phyloP scores from a whole-genome alignment of 2,113 vertebrate species.

The Apaloderma vittatum region DNA sequence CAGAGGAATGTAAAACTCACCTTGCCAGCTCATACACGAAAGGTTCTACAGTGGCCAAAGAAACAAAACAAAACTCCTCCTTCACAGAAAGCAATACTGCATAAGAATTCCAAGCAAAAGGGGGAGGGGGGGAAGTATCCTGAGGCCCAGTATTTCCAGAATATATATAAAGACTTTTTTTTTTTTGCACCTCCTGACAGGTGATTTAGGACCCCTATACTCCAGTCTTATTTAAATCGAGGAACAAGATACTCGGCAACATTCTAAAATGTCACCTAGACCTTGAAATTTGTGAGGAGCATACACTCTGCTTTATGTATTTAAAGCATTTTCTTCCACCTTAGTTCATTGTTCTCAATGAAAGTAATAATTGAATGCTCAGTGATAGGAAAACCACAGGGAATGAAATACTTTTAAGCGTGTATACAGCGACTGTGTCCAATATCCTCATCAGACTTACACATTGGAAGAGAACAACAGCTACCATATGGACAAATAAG shows the following conservation, averaged over 20 bases:
- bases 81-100: not conserved
- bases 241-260: not conserved
- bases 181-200: not conserved
- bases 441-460: slow-evolving; percentile 75
- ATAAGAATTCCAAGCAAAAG: not conserved
- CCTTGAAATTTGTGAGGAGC: fast-evolving
- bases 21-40: slow-evolving; percentile 11
- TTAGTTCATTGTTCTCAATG: slow-evolving; percentile 17
- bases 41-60: not conserved
- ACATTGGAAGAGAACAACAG: slow-evolving; percentile 82
- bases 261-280: not conserved
- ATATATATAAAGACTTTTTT: not conserved
- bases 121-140: not conserved
- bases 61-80: not conserved
- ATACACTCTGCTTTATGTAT: not conserved
- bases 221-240: not conserved
- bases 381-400: slow-evolving; percentile 39
- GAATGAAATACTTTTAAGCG: slow-evolving; percentile 26
- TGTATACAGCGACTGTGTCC: slow-evolving; percentile 62
- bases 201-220: not conserved
- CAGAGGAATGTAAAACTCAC: slow-evolving; percentile 12
- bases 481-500: slow-evolving; percentile 81
- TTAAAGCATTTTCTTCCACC: not conserved
- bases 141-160: not conserved
- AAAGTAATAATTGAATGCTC: slow-evolving; percentile 2